Percentiles rank a stretch among this genome's conserved stretches.
phyloP scores from a whole-genome alignment of 2,888 invertebrate species.

The Chrysolina americana region DNA sequence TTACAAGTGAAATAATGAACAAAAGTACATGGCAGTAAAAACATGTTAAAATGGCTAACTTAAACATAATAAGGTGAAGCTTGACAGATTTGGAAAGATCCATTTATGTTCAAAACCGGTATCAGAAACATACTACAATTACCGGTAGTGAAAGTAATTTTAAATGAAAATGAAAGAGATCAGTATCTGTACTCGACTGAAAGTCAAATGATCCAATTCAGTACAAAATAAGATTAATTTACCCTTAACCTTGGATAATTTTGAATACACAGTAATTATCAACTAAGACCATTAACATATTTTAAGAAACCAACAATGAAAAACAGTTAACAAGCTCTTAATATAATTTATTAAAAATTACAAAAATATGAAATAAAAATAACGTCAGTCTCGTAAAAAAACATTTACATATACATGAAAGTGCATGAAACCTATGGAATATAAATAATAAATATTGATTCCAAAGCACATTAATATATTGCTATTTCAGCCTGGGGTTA shows the following conservation, averaged over 20 bases:
- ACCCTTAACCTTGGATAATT: slow-evolving; percentile 30
- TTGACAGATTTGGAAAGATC: background rate
- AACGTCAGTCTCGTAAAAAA: slow-evolving; percentile 52
- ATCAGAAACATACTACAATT: background rate
- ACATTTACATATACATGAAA: background rate
- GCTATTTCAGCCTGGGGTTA: background rate
- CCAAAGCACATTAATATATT: background rate
- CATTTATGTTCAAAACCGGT: background rate
- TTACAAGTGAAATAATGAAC: slow-evolving; percentile 57
- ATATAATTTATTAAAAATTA: slow-evolving; percentile 23
- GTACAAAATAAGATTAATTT: slow-evolving; percentile 42
- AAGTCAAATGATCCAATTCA: slow-evolving; percentile 58
- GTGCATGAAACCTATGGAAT: slow-evolving; percentile 2
- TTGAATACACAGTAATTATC: slow-evolving; percentile 15
- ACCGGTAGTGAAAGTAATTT: background rate
- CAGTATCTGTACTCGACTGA: slow-evolving; percentile 35
- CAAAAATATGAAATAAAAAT: slow-evolving; percentile 47
- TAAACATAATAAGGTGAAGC: slow-evolving; percentile 35
- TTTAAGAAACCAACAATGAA: slow-evolving; percentile 22
- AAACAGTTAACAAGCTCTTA: slow-evolving; percentile 19
- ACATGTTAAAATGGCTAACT: slow-evolving; percentile 41
- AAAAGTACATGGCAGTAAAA: slow-evolving; percentile 58
- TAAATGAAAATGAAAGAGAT: slow-evolving; percentile 51
- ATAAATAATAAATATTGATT: slow-evolving; percentile 19
- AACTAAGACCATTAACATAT: slow-evolving; percentile 20